Evolutionary conservation across 2,113 vertebrate species (phyloP).

Genomic region (Cochlearius cochlearius): DNA sequence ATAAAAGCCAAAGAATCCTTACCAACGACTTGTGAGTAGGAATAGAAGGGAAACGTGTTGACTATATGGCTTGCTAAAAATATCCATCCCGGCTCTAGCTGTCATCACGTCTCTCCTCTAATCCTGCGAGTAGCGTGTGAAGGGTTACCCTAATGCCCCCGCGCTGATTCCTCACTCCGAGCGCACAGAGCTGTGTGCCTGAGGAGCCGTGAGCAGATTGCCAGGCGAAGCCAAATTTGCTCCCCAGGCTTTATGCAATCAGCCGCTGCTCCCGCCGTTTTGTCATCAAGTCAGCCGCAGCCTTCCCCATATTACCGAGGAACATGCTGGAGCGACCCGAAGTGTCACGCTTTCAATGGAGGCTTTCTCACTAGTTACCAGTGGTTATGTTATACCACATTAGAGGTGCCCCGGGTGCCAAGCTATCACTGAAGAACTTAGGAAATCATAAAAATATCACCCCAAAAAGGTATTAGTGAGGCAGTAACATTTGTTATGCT

Average conservation of each 20-base stretch:
- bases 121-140: background rate
- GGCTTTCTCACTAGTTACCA: background rate
- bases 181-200: background rate
- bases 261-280: background rate
- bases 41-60: slow-evolving; percentile 9
- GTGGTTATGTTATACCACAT: background rate
- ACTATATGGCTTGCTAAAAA: slow-evolving; percentile 21
- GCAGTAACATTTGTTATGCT: background rate
- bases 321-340: background rate
- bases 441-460: background rate
- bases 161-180: background rate
- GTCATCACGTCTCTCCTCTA: slow-evolving; percentile 43
- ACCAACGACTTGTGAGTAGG: background rate
- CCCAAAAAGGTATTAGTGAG: background rate
- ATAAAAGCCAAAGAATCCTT: slow-evolving; percentile 4
- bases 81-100: background rate
- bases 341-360: background rate
- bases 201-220: background rate
- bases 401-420: background rate
- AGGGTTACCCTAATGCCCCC: background rate
- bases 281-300: slow-evolving; percentile 48
- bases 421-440: background rate
- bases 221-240: background rate
- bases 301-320: background rate
- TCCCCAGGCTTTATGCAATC: slow-evolving; percentile 19